Percentiles rank a stretch among this genome's conserved stretches.
Conservation (phyloP, 2,888 invertebrate species). For the Germaria angustata region DNA sequence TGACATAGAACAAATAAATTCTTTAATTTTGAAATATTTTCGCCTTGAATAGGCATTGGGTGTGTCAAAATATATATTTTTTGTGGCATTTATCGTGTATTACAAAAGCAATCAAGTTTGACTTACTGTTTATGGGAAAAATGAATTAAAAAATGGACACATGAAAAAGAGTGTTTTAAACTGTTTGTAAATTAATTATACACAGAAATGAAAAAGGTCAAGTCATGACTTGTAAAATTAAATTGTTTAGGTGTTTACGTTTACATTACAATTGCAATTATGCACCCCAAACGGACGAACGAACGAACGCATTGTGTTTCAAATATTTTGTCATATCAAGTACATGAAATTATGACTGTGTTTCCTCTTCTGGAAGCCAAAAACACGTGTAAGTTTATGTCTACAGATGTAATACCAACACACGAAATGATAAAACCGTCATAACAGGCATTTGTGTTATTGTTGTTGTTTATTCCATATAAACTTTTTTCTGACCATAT, state of each 20-base stretch:
- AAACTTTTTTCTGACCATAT: neutral
- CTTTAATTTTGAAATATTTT: conserved; percentile 25
- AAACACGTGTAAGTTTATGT: neutral
- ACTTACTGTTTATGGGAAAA: conserved; percentile 5
- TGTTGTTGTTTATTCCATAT: neutral
- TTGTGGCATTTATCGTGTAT: neutral
- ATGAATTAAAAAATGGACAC: neutral
- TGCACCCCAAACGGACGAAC: neutral
- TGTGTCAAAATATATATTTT: conserved; percentile 28
- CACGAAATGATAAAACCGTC: neutral
- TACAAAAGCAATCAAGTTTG: neutral
- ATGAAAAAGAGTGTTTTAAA: neutral
- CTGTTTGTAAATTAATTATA: conserved; percentile 22
- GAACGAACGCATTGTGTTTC: neutral
- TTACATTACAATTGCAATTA: neutral
- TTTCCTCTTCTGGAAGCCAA: neutral
- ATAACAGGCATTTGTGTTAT: neutral
- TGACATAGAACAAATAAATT: conserved; percentile 48
- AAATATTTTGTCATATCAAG: conserved; percentile 28
- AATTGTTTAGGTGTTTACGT: conserved; percentile 10
- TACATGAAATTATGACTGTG: neutral
- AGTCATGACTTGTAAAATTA: conserved; percentile 36
- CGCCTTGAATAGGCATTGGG: conserved; percentile 44
- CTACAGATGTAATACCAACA: neutral
- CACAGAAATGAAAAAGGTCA: conserved; percentile 15